These are phyloP conservation scores for Coregonus sp. DNA, from an alignment of 2,797 vertebrate species.

Conservation along the genomic window DNA sequence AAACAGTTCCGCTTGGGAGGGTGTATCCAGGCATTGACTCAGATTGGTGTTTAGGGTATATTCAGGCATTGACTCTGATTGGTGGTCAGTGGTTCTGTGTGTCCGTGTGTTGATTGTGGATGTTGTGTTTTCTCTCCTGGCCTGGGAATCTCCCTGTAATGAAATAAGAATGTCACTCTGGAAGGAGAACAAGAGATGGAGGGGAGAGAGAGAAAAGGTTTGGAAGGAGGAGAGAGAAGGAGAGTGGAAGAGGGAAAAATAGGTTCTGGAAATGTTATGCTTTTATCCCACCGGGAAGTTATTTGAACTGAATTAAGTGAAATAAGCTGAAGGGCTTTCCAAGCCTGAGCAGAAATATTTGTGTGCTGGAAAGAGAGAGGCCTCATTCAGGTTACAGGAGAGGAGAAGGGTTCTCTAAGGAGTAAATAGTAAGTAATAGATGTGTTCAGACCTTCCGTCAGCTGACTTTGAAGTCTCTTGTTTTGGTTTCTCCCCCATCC, in stretches of 20 bases:
- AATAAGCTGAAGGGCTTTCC: constrained; percentile 65
- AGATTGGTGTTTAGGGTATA: constrained; percentile 31
- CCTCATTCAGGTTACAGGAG: constrained; percentile 58
- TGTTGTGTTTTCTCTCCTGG: constrained; percentile 74
- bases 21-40: too few species aligned
- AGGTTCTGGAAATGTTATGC: constrained; percentile 69
- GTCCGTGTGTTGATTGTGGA: constrained; percentile 69
- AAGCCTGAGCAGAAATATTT: constrained; percentile 63
- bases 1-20: too few species aligned
- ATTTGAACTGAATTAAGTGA: constrained; percentile 71
- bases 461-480: not conserved
- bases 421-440: not conserved
- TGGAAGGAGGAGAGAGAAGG: constrained; percentile 34
- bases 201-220: constrained; percentile 53
- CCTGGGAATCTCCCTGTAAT: constrained; percentile 65
- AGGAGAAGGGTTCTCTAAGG: not conserved
- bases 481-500: not conserved
- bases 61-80: constrained; percentile 50
- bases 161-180: constrained; percentile 76
- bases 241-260: constrained; percentile 33
- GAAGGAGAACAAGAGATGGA: constrained; percentile 54
- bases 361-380: constrained; percentile 44
- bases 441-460: not conserved
- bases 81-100: constrained; percentile 42
- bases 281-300: constrained; percentile 74